A percentile compares a stretch with the other conserved stretches of the same genome.
These are phyloP conservation scores for Saguinus midas DNA, from an alignment of 2,113 vertebrate genomes.

Conservation along the genomic window DNA sequence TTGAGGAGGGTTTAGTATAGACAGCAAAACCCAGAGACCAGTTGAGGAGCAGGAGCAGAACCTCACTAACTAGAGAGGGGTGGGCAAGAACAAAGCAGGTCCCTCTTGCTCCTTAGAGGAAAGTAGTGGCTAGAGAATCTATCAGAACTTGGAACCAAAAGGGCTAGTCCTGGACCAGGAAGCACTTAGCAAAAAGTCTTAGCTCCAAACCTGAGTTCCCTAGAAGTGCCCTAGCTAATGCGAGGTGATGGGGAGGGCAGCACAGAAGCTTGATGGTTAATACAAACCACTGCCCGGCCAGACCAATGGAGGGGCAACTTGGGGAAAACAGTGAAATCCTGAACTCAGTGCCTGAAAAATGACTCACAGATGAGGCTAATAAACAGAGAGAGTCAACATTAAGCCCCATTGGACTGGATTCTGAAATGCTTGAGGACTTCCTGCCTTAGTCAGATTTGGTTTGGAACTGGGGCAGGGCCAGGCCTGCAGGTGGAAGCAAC, in stretches of 20 bases:
- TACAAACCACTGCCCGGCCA: background rate
- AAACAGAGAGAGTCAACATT: constrained; percentile 18
- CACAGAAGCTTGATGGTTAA: background rate
- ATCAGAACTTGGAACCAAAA: background rate
- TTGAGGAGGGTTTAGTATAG: background rate
- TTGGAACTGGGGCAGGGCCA: background rate
- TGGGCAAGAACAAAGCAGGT: background rate
- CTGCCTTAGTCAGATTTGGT: constrained; percentile 15
- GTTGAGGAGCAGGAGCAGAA: background rate
- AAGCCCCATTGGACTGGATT: background rate
- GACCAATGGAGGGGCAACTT: background rate
- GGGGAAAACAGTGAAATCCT: background rate
- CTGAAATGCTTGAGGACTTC: constrained; percentile 56
- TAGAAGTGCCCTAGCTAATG: background rate
- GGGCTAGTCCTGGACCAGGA: background rate
- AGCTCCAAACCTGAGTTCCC: background rate
- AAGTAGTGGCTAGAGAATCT: background rate
- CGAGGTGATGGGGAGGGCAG: background rate
- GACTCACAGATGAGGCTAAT: constrained; percentile 43
- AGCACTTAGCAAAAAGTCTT: background rate
- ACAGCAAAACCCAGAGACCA: background rate
- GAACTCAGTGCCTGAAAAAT: background rate
- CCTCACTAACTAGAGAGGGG: accelerated
- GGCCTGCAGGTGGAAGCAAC: constrained; percentile 42
- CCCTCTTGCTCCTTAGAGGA: background rate